Percentiles rank a stretch among this genome's conserved stretches.
Conservation (phyloP, 92 coral and sea anemone species). For the Palythoa heliodiscus region DNA sequence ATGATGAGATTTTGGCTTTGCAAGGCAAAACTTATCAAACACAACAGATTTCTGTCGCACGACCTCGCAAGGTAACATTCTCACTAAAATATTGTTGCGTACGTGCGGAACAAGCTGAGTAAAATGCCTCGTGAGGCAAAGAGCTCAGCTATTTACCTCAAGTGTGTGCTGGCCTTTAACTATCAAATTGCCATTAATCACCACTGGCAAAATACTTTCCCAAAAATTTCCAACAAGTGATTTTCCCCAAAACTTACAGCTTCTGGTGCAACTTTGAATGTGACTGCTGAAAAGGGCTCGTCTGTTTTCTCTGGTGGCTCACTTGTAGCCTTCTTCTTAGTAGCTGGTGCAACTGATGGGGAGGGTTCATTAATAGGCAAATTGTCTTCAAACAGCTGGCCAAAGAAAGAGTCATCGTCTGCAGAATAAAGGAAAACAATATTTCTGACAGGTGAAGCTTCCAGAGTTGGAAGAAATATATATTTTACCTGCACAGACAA, state of each 20-base stretch:
- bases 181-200: too few relatives aligned
- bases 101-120: too few relatives aligned
- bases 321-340: constrained; percentile 53
- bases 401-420: constrained; percentile 91
- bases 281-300: constrained; percentile 38
- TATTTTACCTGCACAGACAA: neutral
- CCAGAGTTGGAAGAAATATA: neutral
- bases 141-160: too few relatives aligned
- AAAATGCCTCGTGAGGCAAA: too few relatives aligned
- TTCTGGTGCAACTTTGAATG: constrained; percentile 71
- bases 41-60: too few relatives aligned
- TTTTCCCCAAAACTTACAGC: constrained; percentile 46
- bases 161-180: too few relatives aligned
- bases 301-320: constrained; percentile 56
- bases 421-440: neutral
- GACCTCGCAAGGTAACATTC: too few relatives aligned
- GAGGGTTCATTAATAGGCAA: constrained; percentile 18
- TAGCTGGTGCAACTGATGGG: constrained; percentile 35
- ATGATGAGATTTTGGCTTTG: too few relatives aligned
- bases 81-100: too few relatives aligned
- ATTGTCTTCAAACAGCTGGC: constrained; percentile 80
- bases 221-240: too few relatives aligned
- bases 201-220: too few relatives aligned
- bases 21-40: too few relatives aligned
- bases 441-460: neutral